Percentiles rank a stretch among this genome's conserved stretches.
Evolutionary conservation across 2,797 vertebrate genomes (phyloP).

Genomic region (Karalla daura): DNA sequence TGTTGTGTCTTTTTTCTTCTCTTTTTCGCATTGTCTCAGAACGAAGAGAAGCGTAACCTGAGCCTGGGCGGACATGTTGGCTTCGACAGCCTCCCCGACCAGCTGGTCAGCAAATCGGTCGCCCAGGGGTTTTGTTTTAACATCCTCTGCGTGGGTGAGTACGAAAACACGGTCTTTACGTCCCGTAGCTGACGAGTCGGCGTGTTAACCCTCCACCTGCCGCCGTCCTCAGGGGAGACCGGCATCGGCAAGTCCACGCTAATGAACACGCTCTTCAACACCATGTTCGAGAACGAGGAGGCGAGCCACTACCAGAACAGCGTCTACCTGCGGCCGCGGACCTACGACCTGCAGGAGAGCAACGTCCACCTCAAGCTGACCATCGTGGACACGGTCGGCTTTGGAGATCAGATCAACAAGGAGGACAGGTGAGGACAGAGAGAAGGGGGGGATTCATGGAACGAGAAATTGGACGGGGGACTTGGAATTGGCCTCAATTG

Average conservation of each 20-base stretch:
- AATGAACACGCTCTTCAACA: conserved; percentile 99
- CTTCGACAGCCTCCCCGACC: conserved; percentile 98
- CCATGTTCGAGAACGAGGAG: conserved; percentile 96
- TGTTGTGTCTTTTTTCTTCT: conserved; percentile 31
- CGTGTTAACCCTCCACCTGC: not conserved
- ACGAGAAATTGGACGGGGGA: no score
- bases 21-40: no score
- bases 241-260: conserved; percentile 98
- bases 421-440: conserved; percentile 91
- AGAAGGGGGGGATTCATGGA: no score
- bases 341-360: conserved; percentile 96
- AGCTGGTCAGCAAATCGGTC: conserved; percentile 99
- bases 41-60: conserved; percentile 92
- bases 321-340: conserved; percentile 91
- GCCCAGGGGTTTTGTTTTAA: conserved; percentile 99
- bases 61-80: conserved; percentile 95
- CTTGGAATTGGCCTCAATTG: no score
- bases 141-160: conserved; percentile 98
- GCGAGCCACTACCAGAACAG: conserved; percentile 94
- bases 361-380: conserved; percentile 97
- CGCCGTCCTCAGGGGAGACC: conserved; percentile 88
- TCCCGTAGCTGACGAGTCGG: conserved; percentile 38
- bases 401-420: conserved; percentile 99
- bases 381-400: conserved; percentile 96
- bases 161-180: not conserved